Conservation (phyloP, 2,797 vertebrate genomes). For the Lagodon rhomboides region DNA sequence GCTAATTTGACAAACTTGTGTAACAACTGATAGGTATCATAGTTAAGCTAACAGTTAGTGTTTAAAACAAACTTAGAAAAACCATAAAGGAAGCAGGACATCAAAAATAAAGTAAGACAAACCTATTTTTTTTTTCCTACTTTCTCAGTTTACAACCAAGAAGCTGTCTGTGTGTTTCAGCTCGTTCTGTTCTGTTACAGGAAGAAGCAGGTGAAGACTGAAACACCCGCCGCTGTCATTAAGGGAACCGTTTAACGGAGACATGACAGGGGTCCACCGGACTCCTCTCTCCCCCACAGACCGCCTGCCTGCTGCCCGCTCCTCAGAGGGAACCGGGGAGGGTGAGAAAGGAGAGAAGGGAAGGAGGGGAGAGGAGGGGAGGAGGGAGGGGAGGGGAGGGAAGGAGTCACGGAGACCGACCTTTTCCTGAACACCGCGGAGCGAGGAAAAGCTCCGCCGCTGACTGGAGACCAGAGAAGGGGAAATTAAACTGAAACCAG, state of each 20-base stretch:
- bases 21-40: no score
- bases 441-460: slow-evolving; percentile 53
- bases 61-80: background rate
- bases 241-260: background rate
- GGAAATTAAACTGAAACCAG: slow-evolving; percentile 24
- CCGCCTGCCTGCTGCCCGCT: background rate
- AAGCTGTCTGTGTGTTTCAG: background rate
- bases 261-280: background rate
- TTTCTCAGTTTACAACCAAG: background rate
- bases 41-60: background rate
- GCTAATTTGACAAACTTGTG: background rate
- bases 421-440: slow-evolving; percentile 60
- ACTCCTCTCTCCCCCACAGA: background rate
- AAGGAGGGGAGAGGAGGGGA: background rate
- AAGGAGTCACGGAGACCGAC: slow-evolving; percentile 62
- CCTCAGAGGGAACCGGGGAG: slow-evolving; percentile 16
- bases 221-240: background rate
- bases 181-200: background rate
- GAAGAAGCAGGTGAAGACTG: background rate
- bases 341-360: slow-evolving; percentile 19
- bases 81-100: background rate
- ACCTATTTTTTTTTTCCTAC: no score
- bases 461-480: slow-evolving; percentile 26
- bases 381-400: background rate
- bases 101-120: background rate